Percentiles rank a stretch among this genome's conserved stretches.
These are phyloP conservation scores for Centropristis striata DNA, from an alignment of 2,113 vertebrate species.

Conservation along the genomic window DNA sequence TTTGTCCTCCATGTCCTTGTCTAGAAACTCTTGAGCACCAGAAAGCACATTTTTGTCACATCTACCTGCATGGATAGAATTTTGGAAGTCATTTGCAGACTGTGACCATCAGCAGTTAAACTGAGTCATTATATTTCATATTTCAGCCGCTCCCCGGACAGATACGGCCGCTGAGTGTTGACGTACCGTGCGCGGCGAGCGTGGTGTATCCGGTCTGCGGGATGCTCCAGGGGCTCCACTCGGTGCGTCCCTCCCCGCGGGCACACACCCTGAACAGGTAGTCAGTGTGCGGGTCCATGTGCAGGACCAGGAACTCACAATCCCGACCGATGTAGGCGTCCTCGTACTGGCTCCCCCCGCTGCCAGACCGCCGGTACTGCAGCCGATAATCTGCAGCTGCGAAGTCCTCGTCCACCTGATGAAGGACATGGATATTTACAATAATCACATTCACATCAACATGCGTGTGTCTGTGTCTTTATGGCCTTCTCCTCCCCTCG, in stretches of 20 bases:
- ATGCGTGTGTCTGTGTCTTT: neutral
- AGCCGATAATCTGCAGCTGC: conserved; percentile 91
- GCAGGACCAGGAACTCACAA: conserved; percentile 92
- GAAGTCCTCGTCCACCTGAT: conserved; percentile 96
- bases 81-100: too few species aligned
- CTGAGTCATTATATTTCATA: too few species aligned
- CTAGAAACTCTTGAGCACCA: too few species aligned
- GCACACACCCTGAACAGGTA: conserved; percentile 96
- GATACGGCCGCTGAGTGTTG: too few species aligned
- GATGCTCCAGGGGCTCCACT: conserved; percentile 98
- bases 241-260: conserved; percentile 93
- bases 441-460: neutral
- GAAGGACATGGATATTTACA: neutral
- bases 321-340: conserved; percentile 93
- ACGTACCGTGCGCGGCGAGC: conserved; percentile 93
- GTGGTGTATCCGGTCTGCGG: conserved; percentile 91
- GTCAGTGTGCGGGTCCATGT: conserved; percentile 91
- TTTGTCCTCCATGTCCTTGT: too few species aligned
- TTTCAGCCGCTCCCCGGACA: too few species aligned
- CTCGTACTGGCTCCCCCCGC: conserved; percentile 89
- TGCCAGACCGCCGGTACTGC: conserved; percentile 88
- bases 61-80: too few species aligned
- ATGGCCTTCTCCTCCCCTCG: neutral
- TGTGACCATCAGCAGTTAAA: too few species aligned
- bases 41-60: too few species aligned